Percentiles rank a stretch among this genome's conserved stretches.
Evolutionary conservation across 2,888 invertebrate species (phyloP).

Genomic region (Diaphora mendica): DNA sequence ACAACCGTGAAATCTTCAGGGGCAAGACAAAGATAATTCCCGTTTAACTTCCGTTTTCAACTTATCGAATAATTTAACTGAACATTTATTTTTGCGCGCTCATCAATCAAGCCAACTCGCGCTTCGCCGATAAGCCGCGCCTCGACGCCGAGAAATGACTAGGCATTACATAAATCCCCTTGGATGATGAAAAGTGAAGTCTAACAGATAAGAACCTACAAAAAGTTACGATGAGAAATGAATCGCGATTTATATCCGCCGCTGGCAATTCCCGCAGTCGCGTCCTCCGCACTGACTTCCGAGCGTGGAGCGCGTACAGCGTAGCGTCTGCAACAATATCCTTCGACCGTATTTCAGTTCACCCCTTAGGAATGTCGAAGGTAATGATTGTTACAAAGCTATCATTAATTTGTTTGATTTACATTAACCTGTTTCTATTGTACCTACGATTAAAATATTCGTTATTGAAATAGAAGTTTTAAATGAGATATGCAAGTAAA

Average conservation of each 20-base stretch:
- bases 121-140: constrained; percentile 84
- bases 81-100: constrained; percentile 88
- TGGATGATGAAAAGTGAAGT: constrained; percentile 88
- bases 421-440: neutral
- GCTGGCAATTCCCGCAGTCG: constrained; percentile 67
- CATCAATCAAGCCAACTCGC: constrained; percentile 86
- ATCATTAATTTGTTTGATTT: constrained; percentile 17
- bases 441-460: neutral
- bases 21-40: constrained; percentile 87
- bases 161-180: constrained; percentile 88
- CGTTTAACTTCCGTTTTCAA: constrained; percentile 87
- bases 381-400: constrained; percentile 11
- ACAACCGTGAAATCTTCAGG: constrained; percentile 83
- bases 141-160: constrained; percentile 88
- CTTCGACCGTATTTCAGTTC: constrained; percentile 21
- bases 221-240: constrained; percentile 88
- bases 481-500: neutral
- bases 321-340: constrained; percentile 10
- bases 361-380: constrained; percentile 16
- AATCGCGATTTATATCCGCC: constrained; percentile 86
- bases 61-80: constrained; percentile 88
- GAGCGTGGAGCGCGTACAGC: constrained; percentile 3
- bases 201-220: constrained; percentile 88
- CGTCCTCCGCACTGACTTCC: constrained; percentile 38
- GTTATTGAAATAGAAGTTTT: neutral